Evolutionary conservation across 2,113 vertebrate species (phyloP).

Genomic region (Indri indri): DNA sequence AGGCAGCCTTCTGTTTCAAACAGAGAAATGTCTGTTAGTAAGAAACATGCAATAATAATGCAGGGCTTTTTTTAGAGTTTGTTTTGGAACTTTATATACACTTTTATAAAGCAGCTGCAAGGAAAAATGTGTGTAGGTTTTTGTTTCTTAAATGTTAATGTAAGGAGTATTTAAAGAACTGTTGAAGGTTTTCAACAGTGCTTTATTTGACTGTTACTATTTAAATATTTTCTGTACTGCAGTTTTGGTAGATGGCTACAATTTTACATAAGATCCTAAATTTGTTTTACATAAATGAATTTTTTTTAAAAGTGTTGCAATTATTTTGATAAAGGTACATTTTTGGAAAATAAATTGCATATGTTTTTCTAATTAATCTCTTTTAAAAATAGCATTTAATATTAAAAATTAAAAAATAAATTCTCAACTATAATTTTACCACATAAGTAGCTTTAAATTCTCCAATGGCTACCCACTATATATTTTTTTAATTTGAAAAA

Average conservation of each 20-base stretch:
- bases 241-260: constrained; percentile 16
- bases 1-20: constrained; percentile 85
- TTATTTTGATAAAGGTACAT: constrained; percentile 17
- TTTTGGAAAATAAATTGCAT: constrained; percentile 9
- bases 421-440: constrained; percentile 1
- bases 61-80: constrained; percentile 78
- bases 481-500: constrained; percentile 11
- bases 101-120: constrained; percentile 50
- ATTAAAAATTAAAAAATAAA: constrained; percentile 46
- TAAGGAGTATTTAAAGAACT: constrained; percentile 60
- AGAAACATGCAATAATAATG: constrained; percentile 82
- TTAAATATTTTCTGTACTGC: constrained; percentile 43
- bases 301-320: not conserved
- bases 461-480: not conserved
- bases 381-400: constrained; percentile 45
- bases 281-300: not conserved
- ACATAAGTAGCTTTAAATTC: constrained; percentile 22
- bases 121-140: constrained; percentile 59
- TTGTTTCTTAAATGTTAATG: constrained; percentile 74
- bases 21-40: constrained; percentile 85
- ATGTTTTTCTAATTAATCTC: constrained; percentile 16
- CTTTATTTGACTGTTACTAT: constrained; percentile 32
- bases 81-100: constrained; percentile 79
- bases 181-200: constrained; percentile 19
- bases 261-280: not conserved